Evolutionary conservation across 2,113 vertebrate species (phyloP).

Genomic region (Lophura nycthemera): DNA sequence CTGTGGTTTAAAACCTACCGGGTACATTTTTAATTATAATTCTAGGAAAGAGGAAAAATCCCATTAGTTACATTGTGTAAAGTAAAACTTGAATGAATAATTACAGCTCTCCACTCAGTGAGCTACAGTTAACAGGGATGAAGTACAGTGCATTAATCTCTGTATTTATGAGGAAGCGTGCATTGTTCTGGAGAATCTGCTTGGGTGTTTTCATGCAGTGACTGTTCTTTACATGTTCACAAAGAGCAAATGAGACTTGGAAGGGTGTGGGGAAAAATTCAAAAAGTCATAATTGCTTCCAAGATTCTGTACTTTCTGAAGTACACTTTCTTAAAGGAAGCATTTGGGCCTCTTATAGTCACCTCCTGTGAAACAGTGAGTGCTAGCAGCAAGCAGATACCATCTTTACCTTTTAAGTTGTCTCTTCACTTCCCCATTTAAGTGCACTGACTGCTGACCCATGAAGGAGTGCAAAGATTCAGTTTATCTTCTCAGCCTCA

Average conservation of each 20-base stretch:
- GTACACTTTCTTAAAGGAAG: background rate
- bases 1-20: background rate
- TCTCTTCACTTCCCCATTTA: background rate
- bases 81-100: constrained; percentile 21
- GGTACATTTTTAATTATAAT: background rate
- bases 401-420: background rate
- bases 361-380: background rate
- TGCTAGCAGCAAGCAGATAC: background rate
- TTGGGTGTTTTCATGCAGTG: background rate
- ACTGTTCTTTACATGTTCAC: background rate
- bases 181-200: background rate
- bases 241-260: background rate
- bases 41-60: background rate
- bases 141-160: constrained; percentile 21
- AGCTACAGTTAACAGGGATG: background rate
- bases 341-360: background rate
- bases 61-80: background rate
- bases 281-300: background rate
- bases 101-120: background rate
- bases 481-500: background rate
- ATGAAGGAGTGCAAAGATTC: background rate
- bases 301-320: background rate
- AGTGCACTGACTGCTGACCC: background rate
- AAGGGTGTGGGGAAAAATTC: background rate
- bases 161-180: background rate